Conservation (phyloP, 2,113 vertebrate species). For the Microcebus ravelobensis region DNA sequence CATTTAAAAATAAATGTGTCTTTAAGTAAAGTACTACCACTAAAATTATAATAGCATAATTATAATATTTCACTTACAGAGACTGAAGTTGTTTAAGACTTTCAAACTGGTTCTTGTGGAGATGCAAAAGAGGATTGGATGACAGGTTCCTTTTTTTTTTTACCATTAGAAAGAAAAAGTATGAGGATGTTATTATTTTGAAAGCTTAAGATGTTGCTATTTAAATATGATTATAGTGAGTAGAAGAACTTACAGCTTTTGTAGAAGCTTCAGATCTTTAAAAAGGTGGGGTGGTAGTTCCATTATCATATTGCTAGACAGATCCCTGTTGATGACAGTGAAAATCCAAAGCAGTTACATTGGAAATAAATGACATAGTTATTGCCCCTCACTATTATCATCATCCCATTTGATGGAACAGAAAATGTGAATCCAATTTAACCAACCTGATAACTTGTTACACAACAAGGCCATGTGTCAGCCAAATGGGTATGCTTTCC, state of each 20-base stretch:
- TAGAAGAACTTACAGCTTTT: slow-evolving; percentile 86
- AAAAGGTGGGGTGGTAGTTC: slow-evolving; percentile 85
- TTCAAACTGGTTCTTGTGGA: slow-evolving; percentile 84
- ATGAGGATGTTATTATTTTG: slow-evolving; percentile 47
- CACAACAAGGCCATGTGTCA: neutral
- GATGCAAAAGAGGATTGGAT: slow-evolving; percentile 85
- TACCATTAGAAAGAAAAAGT: slow-evolving; percentile 47
- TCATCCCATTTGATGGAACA: slow-evolving; percentile 19
- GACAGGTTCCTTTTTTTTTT: slow-evolving; percentile 88
- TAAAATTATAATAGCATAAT: neutral
- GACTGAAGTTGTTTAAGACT: slow-evolving; percentile 88
- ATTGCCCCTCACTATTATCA: neutral
- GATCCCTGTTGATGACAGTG: slow-evolving; percentile 79
- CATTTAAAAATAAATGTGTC: neutral
- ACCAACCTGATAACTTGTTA: slow-evolving; percentile 16
- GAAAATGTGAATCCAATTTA: slow-evolving; percentile 22
- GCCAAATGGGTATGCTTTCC: neutral
- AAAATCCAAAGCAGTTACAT: slow-evolving; percentile 49
- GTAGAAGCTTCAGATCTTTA: slow-evolving; percentile 84
- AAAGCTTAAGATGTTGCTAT: slow-evolving; percentile 20
- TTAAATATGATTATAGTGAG: slow-evolving; percentile 33
- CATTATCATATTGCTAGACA: slow-evolving; percentile 86
- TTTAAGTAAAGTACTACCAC: slow-evolving; percentile 23
- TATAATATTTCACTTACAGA: slow-evolving; percentile 84
- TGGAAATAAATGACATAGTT: neutral